Conservation (phyloP, 1,140 invertebrate species). For the Harlomillsia oculata region DNA sequence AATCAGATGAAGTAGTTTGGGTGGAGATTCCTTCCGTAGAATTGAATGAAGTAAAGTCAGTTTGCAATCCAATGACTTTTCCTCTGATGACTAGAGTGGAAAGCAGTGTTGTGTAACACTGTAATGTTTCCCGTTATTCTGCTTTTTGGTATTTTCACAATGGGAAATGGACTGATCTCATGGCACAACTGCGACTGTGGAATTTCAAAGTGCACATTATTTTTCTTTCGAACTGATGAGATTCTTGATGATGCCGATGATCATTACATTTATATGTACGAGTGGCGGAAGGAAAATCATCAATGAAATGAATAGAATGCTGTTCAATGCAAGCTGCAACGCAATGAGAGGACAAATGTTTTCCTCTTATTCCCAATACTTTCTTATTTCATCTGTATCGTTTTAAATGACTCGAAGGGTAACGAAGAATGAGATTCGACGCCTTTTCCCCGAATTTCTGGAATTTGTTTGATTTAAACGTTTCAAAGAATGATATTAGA, state of each 20-base stretch:
- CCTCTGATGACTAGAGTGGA: not conserved
- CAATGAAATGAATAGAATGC: not conserved
- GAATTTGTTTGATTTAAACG: too few relatives aligned
- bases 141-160: not conserved
- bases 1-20: slow-evolving; percentile 25
- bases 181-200: slow-evolving; percentile 1
- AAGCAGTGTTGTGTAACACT: not conserved
- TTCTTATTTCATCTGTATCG: too few relatives aligned
- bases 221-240: slow-evolving; percentile 21
- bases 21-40: slow-evolving; percentile 17
- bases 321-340: not conserved
- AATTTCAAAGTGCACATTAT: slow-evolving; percentile 28
- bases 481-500: too few relatives aligned
- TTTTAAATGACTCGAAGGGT: too few relatives aligned
- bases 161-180: not conserved
- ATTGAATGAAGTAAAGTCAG: not conserved
- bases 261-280: not conserved
- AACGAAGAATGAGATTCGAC: too few relatives aligned
- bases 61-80: slow-evolving; percentile 5
- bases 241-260: too few relatives aligned
- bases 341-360: too few relatives aligned
- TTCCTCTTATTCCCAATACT: too few relatives aligned
- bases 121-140: not conserved
- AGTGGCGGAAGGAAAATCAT: not conserved
- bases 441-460: too few relatives aligned